These are phyloP conservation scores for Xylota segnis DNA, from an alignment of 2,888 invertebrate genomes.

Conservation along the genomic window DNA sequence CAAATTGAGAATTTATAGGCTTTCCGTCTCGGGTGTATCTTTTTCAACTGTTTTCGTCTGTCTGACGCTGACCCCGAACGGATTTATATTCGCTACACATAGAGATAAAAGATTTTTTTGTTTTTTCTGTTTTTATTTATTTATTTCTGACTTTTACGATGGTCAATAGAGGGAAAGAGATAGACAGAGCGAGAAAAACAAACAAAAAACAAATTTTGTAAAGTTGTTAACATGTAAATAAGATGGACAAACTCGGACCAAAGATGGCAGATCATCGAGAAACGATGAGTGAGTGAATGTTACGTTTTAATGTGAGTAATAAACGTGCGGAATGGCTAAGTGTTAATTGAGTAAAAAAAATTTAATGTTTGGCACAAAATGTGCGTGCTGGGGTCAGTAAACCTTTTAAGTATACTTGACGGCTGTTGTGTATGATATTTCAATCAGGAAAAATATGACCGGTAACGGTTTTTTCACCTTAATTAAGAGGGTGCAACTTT, in stretches of 20 bases:
- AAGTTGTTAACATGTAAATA: constrained; percentile 51
- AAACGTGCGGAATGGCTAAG: constrained; percentile 51
- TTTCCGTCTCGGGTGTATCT: constrained; percentile 24
- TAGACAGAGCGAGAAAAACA: background rate
- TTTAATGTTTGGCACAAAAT: constrained; percentile 36
- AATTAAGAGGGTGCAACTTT: background rate
- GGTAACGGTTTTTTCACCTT: background rate
- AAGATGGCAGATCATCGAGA: background rate
- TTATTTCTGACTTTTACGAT: constrained; percentile 13
- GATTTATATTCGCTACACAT: constrained; percentile 40
- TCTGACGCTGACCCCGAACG: constrained; percentile 26
- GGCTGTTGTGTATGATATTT: constrained; percentile 13
- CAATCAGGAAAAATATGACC: background rate
- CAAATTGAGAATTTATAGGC: constrained; percentile 51
- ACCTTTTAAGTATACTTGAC: constrained; percentile 13
- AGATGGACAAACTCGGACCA: constrained; percentile 16
- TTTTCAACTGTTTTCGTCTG: background rate
- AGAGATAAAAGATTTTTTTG: background rate
- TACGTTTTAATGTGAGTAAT: constrained; percentile 49
- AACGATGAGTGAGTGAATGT: constrained; percentile 40
- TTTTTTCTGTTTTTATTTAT: constrained; percentile 8
- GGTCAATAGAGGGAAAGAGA: background rate
- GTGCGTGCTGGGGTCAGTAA: constrained; percentile 46
- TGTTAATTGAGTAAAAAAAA: constrained; percentile 46
- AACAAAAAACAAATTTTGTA: constrained; percentile 21